These are phyloP conservation scores for Omphaloscelis lunosa DNA, from an alignment of 2,888 invertebrate genomes.

Conservation along the genomic window DNA sequence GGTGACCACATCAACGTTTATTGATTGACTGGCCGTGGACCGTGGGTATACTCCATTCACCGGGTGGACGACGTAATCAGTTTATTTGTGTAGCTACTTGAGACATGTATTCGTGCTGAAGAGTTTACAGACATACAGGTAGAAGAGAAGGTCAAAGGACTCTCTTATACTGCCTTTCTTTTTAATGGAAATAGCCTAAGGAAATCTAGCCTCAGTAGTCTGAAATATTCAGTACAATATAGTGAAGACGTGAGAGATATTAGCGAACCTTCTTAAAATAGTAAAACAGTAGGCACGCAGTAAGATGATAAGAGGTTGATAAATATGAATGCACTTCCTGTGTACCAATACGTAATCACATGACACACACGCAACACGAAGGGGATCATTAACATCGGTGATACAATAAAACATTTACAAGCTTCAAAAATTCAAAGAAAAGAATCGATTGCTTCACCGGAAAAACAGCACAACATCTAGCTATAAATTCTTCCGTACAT, in stretches of 20 bases:
- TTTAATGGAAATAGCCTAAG: not conserved
- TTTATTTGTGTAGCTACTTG: conserved; percentile 20
- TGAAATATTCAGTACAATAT: not conserved
- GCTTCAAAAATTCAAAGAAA: conserved; percentile 2
- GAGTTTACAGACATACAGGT: not conserved
- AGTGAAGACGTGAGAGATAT: not conserved
- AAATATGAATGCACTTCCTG: not conserved
- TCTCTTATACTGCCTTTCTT: not conserved
- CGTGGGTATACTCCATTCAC: conserved; percentile 9
- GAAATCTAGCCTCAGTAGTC: not conserved
- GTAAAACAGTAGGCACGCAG: not conserved
- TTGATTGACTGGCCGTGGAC: conserved; percentile 30
- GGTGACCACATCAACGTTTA: conserved; percentile 27
- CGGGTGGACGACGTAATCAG: not conserved
- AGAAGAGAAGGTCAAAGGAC: not conserved
- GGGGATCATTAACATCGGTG: not conserved
- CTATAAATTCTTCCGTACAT: conserved; percentile 27
- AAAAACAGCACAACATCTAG: conserved; percentile 25
- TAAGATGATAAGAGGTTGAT: not conserved
- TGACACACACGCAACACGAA: not conserved
- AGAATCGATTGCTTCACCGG: not conserved
- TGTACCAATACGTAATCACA: no score
- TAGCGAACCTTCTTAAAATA: not conserved
- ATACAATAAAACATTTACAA: not conserved
- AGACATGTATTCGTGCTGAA: not conserved